These are phyloP conservation scores for Drosophila dunni DNA, from an alignment of 1,140 invertebrate genomes.

Conservation along the genomic window DNA sequence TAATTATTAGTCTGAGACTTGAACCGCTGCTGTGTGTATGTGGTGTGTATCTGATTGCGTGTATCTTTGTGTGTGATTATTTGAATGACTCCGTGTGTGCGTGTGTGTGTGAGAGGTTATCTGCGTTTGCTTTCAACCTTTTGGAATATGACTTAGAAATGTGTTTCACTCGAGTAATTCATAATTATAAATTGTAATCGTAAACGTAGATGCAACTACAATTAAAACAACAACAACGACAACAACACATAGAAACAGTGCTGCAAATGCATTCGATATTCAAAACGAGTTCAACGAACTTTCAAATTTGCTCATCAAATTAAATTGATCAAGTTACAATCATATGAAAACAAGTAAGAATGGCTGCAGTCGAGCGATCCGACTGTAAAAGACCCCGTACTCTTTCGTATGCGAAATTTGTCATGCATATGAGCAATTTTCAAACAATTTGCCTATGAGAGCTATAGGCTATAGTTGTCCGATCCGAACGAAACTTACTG, in stretches of 20 bases:
- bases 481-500: too few relatives aligned
- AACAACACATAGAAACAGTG: conserved; percentile 1
- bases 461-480: too few relatives aligned
- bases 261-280: conserved; percentile 1
- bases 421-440: too few relatives aligned
- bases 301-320: not conserved
- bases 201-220: conserved; percentile 9
- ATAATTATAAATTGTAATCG: conserved; percentile 17
- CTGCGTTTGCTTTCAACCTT: not conserved
- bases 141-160: not conserved
- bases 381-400: too few relatives aligned
- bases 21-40: not conserved
- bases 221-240: conserved; percentile 10
- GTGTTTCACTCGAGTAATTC: conserved; percentile 11
- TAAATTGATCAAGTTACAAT: not conserved
- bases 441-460: too few relatives aligned
- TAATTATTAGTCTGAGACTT: conserved; percentile 1
- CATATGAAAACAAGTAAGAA: not conserved
- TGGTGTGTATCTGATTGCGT: conserved; percentile 3
- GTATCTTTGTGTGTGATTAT: not conserved
- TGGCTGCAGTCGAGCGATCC: too few relatives aligned
- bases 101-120: not conserved
- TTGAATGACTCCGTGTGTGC: not conserved
- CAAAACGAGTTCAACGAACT: conserved; percentile 3
- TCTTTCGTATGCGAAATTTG: too few relatives aligned